A percentile compares a stretch with the other conserved stretches of the same genome.
Conservation (phyloP, 2,113 vertebrate species). For the Podiceps cristatus region DNA sequence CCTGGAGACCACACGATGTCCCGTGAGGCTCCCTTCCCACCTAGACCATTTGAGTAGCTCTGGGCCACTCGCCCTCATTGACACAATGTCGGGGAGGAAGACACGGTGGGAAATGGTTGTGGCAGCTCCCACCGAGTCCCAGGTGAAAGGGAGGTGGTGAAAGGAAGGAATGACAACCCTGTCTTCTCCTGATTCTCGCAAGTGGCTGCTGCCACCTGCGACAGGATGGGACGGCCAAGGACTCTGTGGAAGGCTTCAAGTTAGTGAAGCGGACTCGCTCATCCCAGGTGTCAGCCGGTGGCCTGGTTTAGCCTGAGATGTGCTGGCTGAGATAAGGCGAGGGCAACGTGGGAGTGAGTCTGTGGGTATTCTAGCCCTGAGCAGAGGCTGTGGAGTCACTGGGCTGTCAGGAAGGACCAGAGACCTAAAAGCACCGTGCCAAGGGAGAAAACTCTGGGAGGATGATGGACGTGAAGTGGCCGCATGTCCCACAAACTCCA, state of each 20-base stretch:
- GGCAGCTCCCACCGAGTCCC: not conserved
- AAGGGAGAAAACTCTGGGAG: not conserved
- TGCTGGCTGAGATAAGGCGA: not conserved
- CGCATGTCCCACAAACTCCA: not conserved
- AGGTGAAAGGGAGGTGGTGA: not conserved
- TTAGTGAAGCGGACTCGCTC: not conserved
- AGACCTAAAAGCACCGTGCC: not conserved
- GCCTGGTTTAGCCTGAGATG: not conserved
- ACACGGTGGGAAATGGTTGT: rapidly evolving
- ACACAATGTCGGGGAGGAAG: not conserved
- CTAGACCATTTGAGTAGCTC: not conserved
- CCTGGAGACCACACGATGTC: not conserved
- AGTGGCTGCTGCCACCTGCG: rapidly evolving
- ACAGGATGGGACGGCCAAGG: not conserved
- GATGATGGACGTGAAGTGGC: rapidly evolving
- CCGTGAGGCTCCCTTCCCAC: not conserved
- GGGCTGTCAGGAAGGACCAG: not conserved
- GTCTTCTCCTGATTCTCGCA: not conserved
- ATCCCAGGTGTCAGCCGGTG: not conserved
- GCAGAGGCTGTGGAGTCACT: rapidly evolving
- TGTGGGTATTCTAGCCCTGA: not conserved
- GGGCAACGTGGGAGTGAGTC: rapidly evolving
- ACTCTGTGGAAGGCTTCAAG: not conserved
- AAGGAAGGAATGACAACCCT: not conserved
- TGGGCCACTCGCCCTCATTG: not conserved